Base-by-base conservation (phyloP, 2,113 vertebrate genomes). In the Tringa solitaria region DNA sequence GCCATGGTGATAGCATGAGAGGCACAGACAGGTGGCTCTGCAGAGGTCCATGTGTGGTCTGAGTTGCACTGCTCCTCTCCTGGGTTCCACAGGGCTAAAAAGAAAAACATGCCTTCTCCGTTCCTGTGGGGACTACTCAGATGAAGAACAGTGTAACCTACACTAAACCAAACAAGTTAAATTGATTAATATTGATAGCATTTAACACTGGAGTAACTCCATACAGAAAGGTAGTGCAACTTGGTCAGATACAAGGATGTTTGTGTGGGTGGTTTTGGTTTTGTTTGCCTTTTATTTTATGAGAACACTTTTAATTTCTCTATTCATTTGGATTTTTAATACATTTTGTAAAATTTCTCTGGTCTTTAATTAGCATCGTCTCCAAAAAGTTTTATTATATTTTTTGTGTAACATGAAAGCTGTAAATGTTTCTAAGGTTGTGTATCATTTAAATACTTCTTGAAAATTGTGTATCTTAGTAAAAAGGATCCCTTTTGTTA, bases 21-120 rank as follows among this genome's bases (percentile, higher is more conserved):
- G 26, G 30, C 46, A 30, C 10, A 14, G 56, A 18, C 50, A 23
- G 7, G 4, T 91, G 50, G 14, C 56, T 48, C 35, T 87, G 30
- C 39, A 56, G 79, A 84, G 26, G 8, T 59, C 37, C 0, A 0
- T 64, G 41, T 33, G 41, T 2, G 2, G 7, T 53, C 30, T 51
- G 45, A 88, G 50, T 12, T 48, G 18, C 10, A 8, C 10, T 80
- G 53, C 22, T 68, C 9, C 9, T 22, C 39, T 75, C 14, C 39
- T 59, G 57, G 28, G 9, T 76, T 77, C 21, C 43, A 23, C 14
- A 60, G 6, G 12, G 17, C 53, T 83, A 39, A 84, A 83, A 77
- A 59, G 20, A 28, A 39, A 2, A 84, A 17, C 1, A 2, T 5
- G 0, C 0, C 12, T 56, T 19, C 6, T 63, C 15, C 2, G 13